Evolutionary conservation across 2,113 vertebrate species (phyloP).

Genomic region (Nanorana parkeri): DNA sequence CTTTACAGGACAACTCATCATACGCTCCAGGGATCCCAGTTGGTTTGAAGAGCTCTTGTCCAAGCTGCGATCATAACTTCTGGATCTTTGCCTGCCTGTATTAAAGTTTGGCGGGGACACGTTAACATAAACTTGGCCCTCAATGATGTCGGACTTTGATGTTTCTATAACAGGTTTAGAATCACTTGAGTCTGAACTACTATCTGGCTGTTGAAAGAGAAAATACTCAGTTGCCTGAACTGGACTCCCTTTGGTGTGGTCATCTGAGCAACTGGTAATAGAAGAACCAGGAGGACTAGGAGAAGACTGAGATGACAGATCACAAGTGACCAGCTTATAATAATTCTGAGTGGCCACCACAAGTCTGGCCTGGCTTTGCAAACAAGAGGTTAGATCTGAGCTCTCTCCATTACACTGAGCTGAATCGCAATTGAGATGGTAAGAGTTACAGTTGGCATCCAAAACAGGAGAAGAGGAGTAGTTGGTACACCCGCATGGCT

Average conservation of each 20-base stretch:
- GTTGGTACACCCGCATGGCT: slow-evolving; percentile 76
- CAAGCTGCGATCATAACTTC: slow-evolving; percentile 94
- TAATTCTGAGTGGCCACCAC: slow-evolving; percentile 98
- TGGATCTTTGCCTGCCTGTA: slow-evolving; percentile 79
- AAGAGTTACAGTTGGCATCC: slow-evolving; percentile 96
- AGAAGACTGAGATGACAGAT: slow-evolving; percentile 94
- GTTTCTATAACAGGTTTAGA: slow-evolving; percentile 60
- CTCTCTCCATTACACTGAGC: slow-evolving; percentile 69
- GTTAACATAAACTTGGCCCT: slow-evolving; percentile 93
- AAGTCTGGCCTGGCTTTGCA: slow-evolving; percentile 92
- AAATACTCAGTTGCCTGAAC: slow-evolving; percentile 92
- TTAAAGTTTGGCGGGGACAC: slow-evolving; percentile 81
- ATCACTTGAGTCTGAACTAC: slow-evolving; percentile 64
- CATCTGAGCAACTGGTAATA: slow-evolving; percentile 92
- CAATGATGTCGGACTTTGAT: slow-evolving; percentile 67
- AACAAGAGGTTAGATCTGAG: slow-evolving; percentile 85
- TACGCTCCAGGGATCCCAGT: slow-evolving; percentile 89
- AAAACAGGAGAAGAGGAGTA: slow-evolving; percentile 82
- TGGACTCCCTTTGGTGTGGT: slow-evolving; percentile 87
- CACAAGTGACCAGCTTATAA: slow-evolving; percentile 96
- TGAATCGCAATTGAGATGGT: slow-evolving; percentile 77
- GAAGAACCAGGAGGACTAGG: slow-evolving; percentile 91
- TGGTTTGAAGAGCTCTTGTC: slow-evolving; percentile 79
- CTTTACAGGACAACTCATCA: slow-evolving; percentile 94
- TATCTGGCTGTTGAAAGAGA: slow-evolving; percentile 81